Evolutionary conservation across 2,797 vertebrate species (phyloP).

Genomic region (Ambastaia sidthimunki): DNA sequence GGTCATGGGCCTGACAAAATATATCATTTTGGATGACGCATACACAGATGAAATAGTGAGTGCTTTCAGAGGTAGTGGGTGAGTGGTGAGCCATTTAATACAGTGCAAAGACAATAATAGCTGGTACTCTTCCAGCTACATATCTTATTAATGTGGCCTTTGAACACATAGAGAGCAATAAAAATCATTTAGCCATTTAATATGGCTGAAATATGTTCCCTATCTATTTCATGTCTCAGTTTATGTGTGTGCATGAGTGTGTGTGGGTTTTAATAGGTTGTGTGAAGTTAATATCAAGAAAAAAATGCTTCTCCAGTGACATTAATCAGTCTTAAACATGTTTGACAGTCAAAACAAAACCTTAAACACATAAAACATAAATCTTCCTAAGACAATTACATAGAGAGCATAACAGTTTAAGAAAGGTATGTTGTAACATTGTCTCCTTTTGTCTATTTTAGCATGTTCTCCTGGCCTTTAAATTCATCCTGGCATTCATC

Average conservation of each 20-base stretch:
- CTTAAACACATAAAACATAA: background rate
- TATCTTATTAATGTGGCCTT: slow-evolving; percentile 24
- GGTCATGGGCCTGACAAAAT: background rate
- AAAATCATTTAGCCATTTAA: slow-evolving; percentile 29
- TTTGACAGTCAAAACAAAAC: background rate
- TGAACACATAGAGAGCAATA: slow-evolving; percentile 36
- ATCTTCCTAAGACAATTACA: background rate
- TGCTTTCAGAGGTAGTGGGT: slow-evolving; percentile 1
- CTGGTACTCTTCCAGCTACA: slow-evolving; percentile 47
- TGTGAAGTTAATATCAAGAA: background rate
- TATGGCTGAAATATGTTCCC: slow-evolving; percentile 23
- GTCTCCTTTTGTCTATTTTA: slow-evolving; percentile 67
- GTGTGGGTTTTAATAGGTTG: background rate
- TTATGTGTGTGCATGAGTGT: slow-evolving; percentile 19
- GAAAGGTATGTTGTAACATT: slow-evolving; percentile 3
- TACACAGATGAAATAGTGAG: background rate
- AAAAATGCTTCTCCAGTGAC: background rate
- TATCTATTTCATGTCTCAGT: slow-evolving; percentile 17
- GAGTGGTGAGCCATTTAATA: slow-evolving; percentile 29
- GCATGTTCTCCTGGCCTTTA: slow-evolving; percentile 89
- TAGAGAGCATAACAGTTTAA: background rate
- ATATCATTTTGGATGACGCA: background rate
- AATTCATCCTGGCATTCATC: slow-evolving; percentile 91
- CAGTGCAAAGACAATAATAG: background rate
- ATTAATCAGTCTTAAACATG: background rate